Base-by-base conservation (phyloP, 2,113 vertebrate genomes). In the Podarcis cretensis region DNA sequence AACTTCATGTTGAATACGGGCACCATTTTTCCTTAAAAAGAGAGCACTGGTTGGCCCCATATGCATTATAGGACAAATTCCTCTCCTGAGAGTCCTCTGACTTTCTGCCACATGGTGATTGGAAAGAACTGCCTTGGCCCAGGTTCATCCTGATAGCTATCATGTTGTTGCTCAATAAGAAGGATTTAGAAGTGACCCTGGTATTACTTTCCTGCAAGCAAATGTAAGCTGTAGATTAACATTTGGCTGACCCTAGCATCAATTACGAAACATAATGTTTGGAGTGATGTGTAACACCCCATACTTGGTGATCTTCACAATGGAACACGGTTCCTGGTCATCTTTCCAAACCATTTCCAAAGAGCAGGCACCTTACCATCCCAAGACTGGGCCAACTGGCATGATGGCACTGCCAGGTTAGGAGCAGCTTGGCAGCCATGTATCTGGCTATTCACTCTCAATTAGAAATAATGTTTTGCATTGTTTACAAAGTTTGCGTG, bases 221-320 rank as follows among this genome's bases (percentile, higher is more conserved):
- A 95, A 94, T 90, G 90, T 89, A 94, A 96, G 81, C 92, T 94
- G 87, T 93, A 95, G 86, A 94, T 95, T 94, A 94, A 95, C 91
- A 94, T 92, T 96, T 94, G 93, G 92, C 93, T 97, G 96, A 96
- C 86, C 91, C 81, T 89, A 74, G 84, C 5, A 21, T 79, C 81
- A 85, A 94, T 87, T 94, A 92, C 89, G 95, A 91, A 93, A 92
- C 92, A 83, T 89, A 92, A 89, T 92, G 81, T 92, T 95, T 90
- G 89, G 84, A 92, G 78, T 84, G 66, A 89, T 91, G 80, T 92
- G 84, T 93, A 93, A 92, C 89, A 89, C 87, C 86, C 54, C 35
- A 65, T 76, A 9, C 78, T 93, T 83, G 20, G 75, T 0, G 59
- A 35, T 84, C 76, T 87, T 78, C 74, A 69, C 73, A 83, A 71